Evolutionary conservation across 2,888 invertebrate genomes (phyloP).

Genomic region (Exephanes ischioxanthus): DNA sequence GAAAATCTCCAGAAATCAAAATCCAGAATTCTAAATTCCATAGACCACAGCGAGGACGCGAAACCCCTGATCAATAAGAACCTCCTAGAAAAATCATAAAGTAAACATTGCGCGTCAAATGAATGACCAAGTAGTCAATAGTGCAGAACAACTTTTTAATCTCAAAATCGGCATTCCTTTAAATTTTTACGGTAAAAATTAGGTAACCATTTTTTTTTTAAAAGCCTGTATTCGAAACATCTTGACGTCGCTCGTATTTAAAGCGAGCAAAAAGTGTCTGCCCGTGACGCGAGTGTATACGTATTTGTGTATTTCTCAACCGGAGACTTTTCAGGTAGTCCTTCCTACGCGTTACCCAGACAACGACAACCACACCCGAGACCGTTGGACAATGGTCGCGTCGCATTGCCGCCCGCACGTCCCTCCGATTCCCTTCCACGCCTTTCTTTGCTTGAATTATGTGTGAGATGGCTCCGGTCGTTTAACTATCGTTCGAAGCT

Average conservation of each 20-base stretch:
- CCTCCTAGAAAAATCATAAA: no score
- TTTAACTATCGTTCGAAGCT: constrained; percentile 77
- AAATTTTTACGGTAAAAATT: background rate
- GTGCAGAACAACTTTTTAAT: background rate
- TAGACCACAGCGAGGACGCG: no score
- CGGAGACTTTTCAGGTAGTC: constrained; percentile 76
- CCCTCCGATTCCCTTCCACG: constrained; percentile 53
- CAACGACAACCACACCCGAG: constrained; percentile 80
- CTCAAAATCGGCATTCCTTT: background rate
- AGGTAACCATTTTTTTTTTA: background rate
- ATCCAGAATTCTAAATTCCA: no score
- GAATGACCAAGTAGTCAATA: background rate
- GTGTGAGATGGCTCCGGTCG: constrained; percentile 75
- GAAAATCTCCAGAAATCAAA: no score
- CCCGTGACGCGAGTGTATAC: background rate
- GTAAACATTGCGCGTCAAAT: background rate
- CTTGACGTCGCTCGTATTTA: background rate
- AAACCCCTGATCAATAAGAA: no score
- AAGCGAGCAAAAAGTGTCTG: background rate
- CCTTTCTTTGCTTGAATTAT: constrained; percentile 78
- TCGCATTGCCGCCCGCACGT: constrained; percentile 76
- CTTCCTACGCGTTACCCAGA: constrained; percentile 82
- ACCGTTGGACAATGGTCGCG: constrained; percentile 79
- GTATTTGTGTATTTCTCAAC: constrained; percentile 20
- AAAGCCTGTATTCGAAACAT: background rate